Conservation (phyloP, 1,140 invertebrate species). For the Scaptomyza hsui region DNA sequence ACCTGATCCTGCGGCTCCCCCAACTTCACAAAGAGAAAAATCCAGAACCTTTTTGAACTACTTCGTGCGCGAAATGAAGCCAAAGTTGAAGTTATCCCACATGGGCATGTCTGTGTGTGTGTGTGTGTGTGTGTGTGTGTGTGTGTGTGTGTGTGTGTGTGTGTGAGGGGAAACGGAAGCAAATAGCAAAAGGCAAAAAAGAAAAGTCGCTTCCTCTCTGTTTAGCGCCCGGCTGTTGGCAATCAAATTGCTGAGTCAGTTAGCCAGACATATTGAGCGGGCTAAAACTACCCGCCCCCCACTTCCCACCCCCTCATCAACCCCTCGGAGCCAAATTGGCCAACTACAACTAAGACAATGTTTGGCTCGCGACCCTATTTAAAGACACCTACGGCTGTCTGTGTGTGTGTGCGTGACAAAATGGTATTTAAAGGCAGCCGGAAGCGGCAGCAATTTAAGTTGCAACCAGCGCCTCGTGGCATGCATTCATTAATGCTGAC, state of each 20-base stretch:
- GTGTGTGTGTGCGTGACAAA: conserved; percentile 74
- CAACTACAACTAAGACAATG: conserved; percentile 68
- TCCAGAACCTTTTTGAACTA: conserved; percentile 38
- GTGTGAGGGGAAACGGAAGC: conserved; percentile 53
- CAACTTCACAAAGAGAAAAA: no score
- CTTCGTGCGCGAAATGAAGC: conserved; percentile 80
- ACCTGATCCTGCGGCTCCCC: background rate
- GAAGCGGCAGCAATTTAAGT: conserved; percentile 83
- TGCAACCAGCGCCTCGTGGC: conserved; percentile 56
- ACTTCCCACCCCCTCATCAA: no score
- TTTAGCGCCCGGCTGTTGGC: conserved; percentile 41
- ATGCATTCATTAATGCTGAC: conserved; percentile 75
- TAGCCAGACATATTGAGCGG: conserved; percentile 78
- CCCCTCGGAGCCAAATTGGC: conserved; percentile 57
- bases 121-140: background rate
- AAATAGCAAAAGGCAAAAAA: conserved; percentile 66
- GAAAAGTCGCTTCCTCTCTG: conserved; percentile 70
- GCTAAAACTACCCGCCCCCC: no score
- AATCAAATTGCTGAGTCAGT: conserved; percentile 81
- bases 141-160: background rate
- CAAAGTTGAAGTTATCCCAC: conserved; percentile 66
- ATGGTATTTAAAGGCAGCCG: conserved; percentile 81
- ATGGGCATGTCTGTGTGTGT: conserved; percentile 1
- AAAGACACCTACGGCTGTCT: conserved; percentile 60
- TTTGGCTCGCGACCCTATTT: conserved; percentile 43